phyloP scores from a whole-genome alignment of 1,140 invertebrate species.

The Condylostylus longicornis region DNA sequence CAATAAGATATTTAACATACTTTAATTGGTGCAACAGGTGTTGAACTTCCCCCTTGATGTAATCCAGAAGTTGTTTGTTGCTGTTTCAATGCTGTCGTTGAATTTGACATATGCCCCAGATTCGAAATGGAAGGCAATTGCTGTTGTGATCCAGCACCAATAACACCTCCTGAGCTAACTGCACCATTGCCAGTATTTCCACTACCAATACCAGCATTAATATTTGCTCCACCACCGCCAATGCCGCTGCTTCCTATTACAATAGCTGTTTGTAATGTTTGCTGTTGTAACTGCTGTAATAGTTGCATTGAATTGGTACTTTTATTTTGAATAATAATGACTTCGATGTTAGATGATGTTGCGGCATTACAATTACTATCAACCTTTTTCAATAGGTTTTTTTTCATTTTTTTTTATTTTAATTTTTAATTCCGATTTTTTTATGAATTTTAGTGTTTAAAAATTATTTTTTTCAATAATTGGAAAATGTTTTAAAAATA shows the following conservation, averaged over 20 bases:
- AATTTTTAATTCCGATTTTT: too few species aligned
- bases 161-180: not conserved
- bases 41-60: too few species aligned
- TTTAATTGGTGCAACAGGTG: not conserved
- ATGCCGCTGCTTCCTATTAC: not conserved
- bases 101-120: too few species aligned
- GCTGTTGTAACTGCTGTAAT: constrained; percentile 7
- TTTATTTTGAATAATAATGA: constrained; percentile 17
- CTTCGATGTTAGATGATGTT: constrained; percentile 15
- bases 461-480: too few species aligned
- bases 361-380: constrained; percentile 65
- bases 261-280: not conserved
- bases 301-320: not conserved
- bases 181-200: not conserved
- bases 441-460: too few species aligned
- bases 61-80: not conserved
- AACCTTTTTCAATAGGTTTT: constrained; percentile 16
- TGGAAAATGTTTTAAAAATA: too few species aligned
- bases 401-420: too few species aligned
- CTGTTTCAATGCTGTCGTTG: too few species aligned
- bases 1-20: too few species aligned
- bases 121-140: not conserved
- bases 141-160: not conserved
- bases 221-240: not conserved
- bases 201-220: not conserved